Evolutionary conservation across 1,140 invertebrate genomes (phyloP).

Genomic region (Drosophila seguyi): DNA sequence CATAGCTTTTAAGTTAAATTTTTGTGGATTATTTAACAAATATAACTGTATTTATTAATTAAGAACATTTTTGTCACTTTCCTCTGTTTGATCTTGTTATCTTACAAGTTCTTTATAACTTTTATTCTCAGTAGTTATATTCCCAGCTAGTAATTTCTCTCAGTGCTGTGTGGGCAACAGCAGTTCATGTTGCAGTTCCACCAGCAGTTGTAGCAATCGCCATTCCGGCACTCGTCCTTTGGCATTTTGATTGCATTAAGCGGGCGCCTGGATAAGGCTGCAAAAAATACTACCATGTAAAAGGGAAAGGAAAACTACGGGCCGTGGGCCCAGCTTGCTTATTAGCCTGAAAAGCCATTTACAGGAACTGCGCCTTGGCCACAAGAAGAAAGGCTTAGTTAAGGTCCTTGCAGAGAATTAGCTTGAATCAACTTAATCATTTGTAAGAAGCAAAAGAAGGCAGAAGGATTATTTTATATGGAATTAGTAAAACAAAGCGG

Average conservation of each 20-base stretch:
- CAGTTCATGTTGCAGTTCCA: constrained; percentile 12
- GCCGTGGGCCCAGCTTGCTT: constrained; percentile 5
- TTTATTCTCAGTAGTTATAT: neutral
- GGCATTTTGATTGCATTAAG: constrained; percentile 62
- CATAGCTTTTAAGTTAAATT: neutral
- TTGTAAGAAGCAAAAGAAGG: neutral
- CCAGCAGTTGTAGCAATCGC: constrained; percentile 20
- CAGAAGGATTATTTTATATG: neutral
- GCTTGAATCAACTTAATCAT: constrained; percentile 10
- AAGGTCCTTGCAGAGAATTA: neutral
- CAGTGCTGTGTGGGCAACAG: constrained; percentile 8
- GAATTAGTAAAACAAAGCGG: neutral
- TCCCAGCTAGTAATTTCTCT: neutral
- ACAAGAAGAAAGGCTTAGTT: constrained; percentile 14
- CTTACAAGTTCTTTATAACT: neutral
- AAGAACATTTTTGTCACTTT: too few relatives aligned
- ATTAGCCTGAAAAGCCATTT: constrained; percentile 28
- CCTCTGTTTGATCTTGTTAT: neutral
- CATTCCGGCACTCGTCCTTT: constrained; percentile 38
- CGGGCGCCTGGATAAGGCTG: constrained; percentile 27
- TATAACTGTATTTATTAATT: neutral
- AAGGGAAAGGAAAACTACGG: constrained; percentile 16
- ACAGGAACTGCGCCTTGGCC: neutral
- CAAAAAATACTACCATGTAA: constrained; percentile 16
- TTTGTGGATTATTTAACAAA: neutral